phyloP scores from a whole-genome alignment of 1,140 invertebrate genomes.

The Drosophila bocki region DNA sequence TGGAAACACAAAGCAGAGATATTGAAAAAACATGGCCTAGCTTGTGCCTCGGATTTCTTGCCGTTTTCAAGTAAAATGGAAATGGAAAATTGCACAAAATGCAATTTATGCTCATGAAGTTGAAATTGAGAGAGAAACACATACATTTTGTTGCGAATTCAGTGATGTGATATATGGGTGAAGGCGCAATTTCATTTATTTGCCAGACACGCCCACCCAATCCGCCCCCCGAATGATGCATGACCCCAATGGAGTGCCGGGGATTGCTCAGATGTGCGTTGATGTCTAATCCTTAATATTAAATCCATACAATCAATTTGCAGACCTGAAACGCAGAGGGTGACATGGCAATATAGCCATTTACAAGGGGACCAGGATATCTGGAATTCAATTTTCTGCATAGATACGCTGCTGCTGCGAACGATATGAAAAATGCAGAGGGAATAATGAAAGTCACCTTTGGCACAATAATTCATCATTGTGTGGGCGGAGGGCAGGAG shows the following conservation, averaged over 20 bases:
- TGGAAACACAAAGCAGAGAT: slow-evolving; percentile 17
- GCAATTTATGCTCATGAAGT: slow-evolving; percentile 60
- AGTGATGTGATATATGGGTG: slow-evolving; percentile 41
- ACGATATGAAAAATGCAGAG: slow-evolving; percentile 60
- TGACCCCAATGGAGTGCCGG: slow-evolving; percentile 46
- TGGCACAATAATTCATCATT: slow-evolving; percentile 74
- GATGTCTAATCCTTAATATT: slow-evolving; percentile 77
- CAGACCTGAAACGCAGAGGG: slow-evolving; percentile 17
- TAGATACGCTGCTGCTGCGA: slow-evolving; percentile 59
- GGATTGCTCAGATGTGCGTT: slow-evolving; percentile 56
- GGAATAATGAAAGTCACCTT: slow-evolving; percentile 79
- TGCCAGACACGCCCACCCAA: slow-evolving; percentile 31
- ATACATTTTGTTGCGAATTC: slow-evolving; percentile 20
- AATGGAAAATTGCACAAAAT: slow-evolving; percentile 57
- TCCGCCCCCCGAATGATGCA: slow-evolving; percentile 34
- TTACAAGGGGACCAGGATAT: slow-evolving; percentile 26
- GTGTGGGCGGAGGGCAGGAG: slow-evolving; percentile 29
- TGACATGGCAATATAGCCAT: slow-evolving; percentile 66
- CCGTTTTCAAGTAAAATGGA: slow-evolving; percentile 44
- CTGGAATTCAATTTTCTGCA: slow-evolving; percentile 80
- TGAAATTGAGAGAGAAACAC: slow-evolving; percentile 41
- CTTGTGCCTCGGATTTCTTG: slow-evolving; percentile 7
- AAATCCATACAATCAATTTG: slow-evolving; percentile 81
- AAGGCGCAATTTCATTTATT: slow-evolving; percentile 49
- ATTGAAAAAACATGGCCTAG: slow-evolving; percentile 55